Percentiles rank a stretch among this genome's conserved stretches.
These are phyloP conservation scores for Epizoanthus ramosus DNA, from an alignment of 92 coral and sea anemone species.

Conservation along the genomic window DNA sequence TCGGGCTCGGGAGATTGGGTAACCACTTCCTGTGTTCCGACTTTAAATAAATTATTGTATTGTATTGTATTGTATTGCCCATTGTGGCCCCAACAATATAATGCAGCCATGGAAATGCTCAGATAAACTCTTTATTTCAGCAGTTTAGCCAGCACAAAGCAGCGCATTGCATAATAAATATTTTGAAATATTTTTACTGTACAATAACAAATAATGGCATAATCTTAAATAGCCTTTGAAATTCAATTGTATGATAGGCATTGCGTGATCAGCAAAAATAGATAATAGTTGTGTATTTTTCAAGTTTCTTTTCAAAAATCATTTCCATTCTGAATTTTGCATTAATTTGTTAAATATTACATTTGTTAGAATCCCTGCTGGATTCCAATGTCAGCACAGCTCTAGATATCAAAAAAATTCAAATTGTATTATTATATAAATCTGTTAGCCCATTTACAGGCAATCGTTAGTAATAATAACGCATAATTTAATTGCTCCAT, in stretches of 20 bases:
- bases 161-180: constrained; percentile 5
- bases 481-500: neutral
- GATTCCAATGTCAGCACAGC: neutral
- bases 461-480: neutral
- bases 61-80: too few relatives aligned
- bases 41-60: too few relatives aligned
- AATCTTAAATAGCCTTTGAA: constrained; percentile 12
- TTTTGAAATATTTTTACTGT: neutral
- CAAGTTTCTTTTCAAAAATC: neutral
- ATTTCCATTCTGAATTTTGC: neutral
- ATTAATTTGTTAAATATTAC: constrained; percentile 1
- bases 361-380: neutral
- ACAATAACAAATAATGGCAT: neutral
- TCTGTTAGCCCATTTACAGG: neutral
- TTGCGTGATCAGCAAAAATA: constrained; percentile 17
- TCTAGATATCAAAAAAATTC: neutral
- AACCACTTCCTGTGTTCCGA: too few relatives aligned
- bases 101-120: neutral
- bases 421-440: neutral
- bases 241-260: neutral
- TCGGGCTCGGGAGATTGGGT: too few relatives aligned
- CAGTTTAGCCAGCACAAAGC: neutral
- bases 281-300: neutral
- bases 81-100: too few relatives aligned
- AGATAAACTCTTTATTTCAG: constrained; percentile 18